phyloP scores from a whole-genome alignment of 2,113 vertebrate species.

The Nycticorax nycticorax region DNA sequence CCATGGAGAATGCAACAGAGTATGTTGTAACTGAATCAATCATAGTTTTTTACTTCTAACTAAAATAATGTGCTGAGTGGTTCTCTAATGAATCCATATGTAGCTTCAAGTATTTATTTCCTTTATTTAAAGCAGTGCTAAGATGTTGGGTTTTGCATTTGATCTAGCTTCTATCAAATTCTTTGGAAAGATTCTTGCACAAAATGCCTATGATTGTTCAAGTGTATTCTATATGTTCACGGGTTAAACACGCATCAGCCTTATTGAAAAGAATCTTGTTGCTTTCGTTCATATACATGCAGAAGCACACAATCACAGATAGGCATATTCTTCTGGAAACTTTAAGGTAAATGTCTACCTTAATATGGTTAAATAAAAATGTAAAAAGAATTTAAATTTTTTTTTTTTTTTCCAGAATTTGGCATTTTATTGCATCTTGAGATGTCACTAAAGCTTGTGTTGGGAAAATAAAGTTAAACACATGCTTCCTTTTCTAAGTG shows the following conservation, averaged over 20 bases:
- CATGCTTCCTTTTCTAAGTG: background rate
- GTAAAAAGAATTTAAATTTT: too few species aligned
- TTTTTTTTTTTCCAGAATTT: background rate
- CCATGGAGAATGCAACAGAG: background rate
- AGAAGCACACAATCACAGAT: background rate
- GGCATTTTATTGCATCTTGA: background rate
- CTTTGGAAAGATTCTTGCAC: background rate
- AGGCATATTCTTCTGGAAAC: background rate
- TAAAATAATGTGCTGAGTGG: background rate
- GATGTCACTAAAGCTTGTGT: background rate
- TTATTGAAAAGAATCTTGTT: background rate
- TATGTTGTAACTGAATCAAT: background rate
- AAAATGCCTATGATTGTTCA: background rate
- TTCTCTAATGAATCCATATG: background rate
- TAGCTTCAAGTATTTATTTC: background rate
- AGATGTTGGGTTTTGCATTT: background rate
- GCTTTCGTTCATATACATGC: background rate
- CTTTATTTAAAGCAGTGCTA: background rate
- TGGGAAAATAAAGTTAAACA: background rate
- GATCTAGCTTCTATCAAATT: background rate
- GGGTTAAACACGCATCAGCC: background rate
- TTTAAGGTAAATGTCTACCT: background rate
- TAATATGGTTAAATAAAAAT: background rate
- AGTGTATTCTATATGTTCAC: background rate
- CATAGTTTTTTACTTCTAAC: background rate